These are phyloP conservation scores for Cheilosia vernalis DNA, from an alignment of 2,888 invertebrate genomes.

Conservation along the genomic window DNA sequence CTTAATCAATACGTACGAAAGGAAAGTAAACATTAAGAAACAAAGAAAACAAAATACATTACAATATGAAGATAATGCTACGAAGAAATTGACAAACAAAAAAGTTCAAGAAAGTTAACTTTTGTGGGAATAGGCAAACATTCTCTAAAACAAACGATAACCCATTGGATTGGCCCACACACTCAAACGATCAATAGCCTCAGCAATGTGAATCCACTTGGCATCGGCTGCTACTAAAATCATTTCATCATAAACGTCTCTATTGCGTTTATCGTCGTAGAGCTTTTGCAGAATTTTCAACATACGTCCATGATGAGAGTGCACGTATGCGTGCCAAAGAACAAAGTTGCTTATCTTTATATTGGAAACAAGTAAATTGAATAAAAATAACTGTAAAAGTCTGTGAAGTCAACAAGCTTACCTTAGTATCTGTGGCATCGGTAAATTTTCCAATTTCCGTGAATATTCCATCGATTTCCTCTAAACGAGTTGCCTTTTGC, in stretches of 20 bases:
- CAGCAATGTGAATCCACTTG: constrained; percentile 81
- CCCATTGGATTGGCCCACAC: constrained; percentile 81
- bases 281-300: constrained; percentile 90
- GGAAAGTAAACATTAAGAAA: constrained; percentile 9
- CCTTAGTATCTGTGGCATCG: constrained; percentile 91
- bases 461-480: constrained; percentile 86
- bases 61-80: too few relatives aligned
- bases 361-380: neutral
- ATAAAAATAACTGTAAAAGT: constrained; percentile 10
- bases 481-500: constrained; percentile 82
- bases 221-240: constrained; percentile 78
- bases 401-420: constrained; percentile 80
- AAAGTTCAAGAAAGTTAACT: too few relatives aligned
- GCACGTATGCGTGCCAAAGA: constrained; percentile 91
- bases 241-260: constrained; percentile 85
- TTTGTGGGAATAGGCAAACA: neutral
- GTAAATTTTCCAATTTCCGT: constrained; percentile 91
- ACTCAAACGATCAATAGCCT: constrained; percentile 79
- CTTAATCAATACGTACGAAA: constrained; percentile 35
- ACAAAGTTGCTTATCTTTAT: constrained; percentile 89
- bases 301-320: constrained; percentile 92
- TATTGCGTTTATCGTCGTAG: constrained; percentile 91
- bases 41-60: neutral
- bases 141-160: constrained; percentile 81
- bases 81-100: too few relatives aligned